A percentile compares a stretch with the other conserved stretches of the same genome.
phyloP scores from a whole-genome alignment of 2,113 vertebrate genomes.

The Caloenas nicobarica region DNA sequence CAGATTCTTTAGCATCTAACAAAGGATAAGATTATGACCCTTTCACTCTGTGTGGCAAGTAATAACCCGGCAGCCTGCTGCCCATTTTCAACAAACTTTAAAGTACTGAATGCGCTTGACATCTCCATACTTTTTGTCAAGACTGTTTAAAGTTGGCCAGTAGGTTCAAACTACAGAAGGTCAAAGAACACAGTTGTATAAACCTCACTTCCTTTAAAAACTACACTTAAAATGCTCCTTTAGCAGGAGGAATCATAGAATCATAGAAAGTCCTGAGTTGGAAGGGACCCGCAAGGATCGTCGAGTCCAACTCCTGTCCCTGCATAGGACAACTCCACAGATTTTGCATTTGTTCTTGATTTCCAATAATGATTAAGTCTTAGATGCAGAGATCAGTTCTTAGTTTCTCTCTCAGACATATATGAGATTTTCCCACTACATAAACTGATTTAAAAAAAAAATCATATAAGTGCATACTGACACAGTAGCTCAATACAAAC shows the following conservation, averaged over 20 bases:
- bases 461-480: background rate
- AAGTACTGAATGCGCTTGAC: background rate
- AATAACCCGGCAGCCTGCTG: background rate
- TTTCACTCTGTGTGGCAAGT: background rate
- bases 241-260: background rate
- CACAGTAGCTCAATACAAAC: background rate
- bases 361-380: background rate
- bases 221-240: background rate
- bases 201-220: background rate
- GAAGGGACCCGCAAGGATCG: no score
- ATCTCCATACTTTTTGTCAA: background rate
- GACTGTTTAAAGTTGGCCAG: background rate
- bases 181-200: background rate
- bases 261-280: no score
- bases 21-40: background rate
- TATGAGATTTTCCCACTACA: background rate
- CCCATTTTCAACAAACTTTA: background rate
- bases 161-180: background rate
- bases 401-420: background rate
- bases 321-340: no score
- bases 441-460: background rate
- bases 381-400: background rate
- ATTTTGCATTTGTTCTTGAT: background rate
- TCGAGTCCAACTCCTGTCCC: no score
- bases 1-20: background rate